Evolutionary conservation across 1,140 invertebrate genomes (phyloP), one percentile per base, ranked within the genome.

Genomic region (Leucophenga varia): DNA sequence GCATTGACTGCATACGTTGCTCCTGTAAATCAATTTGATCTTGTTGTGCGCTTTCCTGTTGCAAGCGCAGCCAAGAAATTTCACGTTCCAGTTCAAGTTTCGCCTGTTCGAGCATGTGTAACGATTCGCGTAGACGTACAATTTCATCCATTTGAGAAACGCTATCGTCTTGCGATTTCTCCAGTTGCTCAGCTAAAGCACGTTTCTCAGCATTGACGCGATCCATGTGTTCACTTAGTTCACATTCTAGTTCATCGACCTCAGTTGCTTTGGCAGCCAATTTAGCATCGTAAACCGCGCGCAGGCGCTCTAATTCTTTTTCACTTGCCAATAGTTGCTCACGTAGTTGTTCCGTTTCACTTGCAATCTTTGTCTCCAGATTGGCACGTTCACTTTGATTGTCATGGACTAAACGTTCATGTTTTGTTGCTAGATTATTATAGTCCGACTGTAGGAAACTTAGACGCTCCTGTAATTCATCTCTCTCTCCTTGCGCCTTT

Each of bases 161-260:
- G 10, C 69, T 77, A 56, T 81, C 81, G 58, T 79, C 76, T 39
- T 80, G 59, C 0, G 80, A 55, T 57, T 79, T 73, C 59, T 82
- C 54, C 75, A 76, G 46, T 54, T 53, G 73, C 74, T 85, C 75
- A 70, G 51, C n/a, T 1, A 76, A 39, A 4, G 64, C 56, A 34
- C 79, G 76, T 6, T 73, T 77, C 63, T 83, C 79, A 54, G 77
- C 77, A 19, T 80, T 72, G 25, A 81, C 57, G 28, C 79, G 78
- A 57, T 82, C 77, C 43, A 84, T 77, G 65, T 86, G 83, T n/a
- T 70, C 74, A 51, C 81, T 82, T 44, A 84, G 77, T 56, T 85
- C 82, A 20, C 71, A 64, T 59, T 85, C 82, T 34, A 83, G 63
- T 53, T 81, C 80, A 52, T 85, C 82, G 32, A 82, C 76, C 44